Percentiles rank a stretch among this genome's conserved stretches.
These are phyloP conservation scores for Machimus rusticus DNA, from an alignment of 2,888 invertebrate species.

Conservation along the genomic window DNA sequence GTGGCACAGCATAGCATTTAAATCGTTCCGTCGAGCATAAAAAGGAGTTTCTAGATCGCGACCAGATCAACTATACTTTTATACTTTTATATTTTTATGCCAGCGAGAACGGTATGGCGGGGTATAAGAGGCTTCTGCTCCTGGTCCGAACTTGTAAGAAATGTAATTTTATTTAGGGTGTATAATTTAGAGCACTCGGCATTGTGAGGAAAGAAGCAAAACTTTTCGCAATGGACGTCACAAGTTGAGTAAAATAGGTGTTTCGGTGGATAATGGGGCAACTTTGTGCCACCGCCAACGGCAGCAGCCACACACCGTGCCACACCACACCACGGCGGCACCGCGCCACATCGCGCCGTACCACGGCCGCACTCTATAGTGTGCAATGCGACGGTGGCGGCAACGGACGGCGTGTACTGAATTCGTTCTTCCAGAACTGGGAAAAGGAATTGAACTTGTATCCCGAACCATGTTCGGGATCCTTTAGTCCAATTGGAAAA, in stretches of 20 bases:
- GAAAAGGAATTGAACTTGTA: slow-evolving; percentile 26
- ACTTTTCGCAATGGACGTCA: slow-evolving; percentile 39
- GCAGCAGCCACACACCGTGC: background rate
- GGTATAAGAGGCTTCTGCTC: background rate
- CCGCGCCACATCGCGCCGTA: too few relatives aligned
- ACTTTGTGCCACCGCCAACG: slow-evolving; percentile 8
- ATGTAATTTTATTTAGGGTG: slow-evolving; percentile 38
- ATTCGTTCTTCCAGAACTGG: background rate
- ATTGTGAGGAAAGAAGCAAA: slow-evolving; percentile 33
- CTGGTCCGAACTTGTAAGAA: slow-evolving; percentile 9
- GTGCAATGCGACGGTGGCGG: background rate
- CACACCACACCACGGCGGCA: background rate
- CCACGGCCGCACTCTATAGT: background rate
- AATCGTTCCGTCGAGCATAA: slow-evolving; percentile 4
- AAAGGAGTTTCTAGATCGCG: background rate
- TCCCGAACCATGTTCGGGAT: background rate
- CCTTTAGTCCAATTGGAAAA: slow-evolving; percentile 29
- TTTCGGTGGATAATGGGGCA: slow-evolving; percentile 35
- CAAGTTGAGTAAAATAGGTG: slow-evolving; percentile 41
- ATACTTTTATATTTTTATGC: background rate
- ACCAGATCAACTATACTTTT: background rate
- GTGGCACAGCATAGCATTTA: background rate
- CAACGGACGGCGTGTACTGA: background rate
- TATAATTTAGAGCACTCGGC: slow-evolving; percentile 26
- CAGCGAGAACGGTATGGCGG: background rate